Percentiles rank a stretch among this genome's conserved stretches.
phyloP scores from a whole-genome alignment of 2,888 invertebrate species.

The Himalopsyche anomala region DNA sequence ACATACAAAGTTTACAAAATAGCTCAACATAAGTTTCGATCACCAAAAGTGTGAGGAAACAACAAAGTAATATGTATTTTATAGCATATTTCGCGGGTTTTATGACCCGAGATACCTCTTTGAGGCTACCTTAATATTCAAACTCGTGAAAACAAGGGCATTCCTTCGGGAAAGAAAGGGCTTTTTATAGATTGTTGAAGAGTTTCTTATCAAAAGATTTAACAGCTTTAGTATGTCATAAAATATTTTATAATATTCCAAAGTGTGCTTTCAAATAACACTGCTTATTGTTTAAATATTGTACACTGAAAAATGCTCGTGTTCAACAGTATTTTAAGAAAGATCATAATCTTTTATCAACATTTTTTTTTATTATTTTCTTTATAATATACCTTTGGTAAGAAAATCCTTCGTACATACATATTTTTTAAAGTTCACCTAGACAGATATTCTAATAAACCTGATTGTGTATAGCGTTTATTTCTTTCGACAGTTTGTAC shows the following conservation, averaged over 20 bases:
- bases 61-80: slow-evolving; percentile 31
- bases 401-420: too few species aligned
- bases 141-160: slow-evolving; percentile 7
- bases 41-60: not conserved
- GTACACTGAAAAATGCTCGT: not conserved
- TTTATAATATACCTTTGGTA: too few species aligned
- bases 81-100: slow-evolving; percentile 31
- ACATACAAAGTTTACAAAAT: slow-evolving; percentile 20
- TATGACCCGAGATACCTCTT: slow-evolving; percentile 28
- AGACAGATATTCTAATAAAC: too few species aligned
- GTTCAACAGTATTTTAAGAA: not conserved
- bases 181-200: slow-evolving; percentile 21
- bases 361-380: too few species aligned
- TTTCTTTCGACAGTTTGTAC: too few species aligned
- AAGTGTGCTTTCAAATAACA: slow-evolving; percentile 28
- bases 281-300: not conserved
- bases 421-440: too few species aligned
- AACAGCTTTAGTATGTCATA: slow-evolving; percentile 23
- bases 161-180: slow-evolving; percentile 10
- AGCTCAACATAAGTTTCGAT: slow-evolving; percentile 21
- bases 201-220: slow-evolving; percentile 40
- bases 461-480: too few species aligned
- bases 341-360: not conserved
- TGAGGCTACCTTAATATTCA: slow-evolving; percentile 42
- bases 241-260: slow-evolving; percentile 25